These are phyloP conservation scores for Saccostrea cuccullata DNA, from an alignment of 1,140 invertebrate genomes.

Conservation along the genomic window DNA sequence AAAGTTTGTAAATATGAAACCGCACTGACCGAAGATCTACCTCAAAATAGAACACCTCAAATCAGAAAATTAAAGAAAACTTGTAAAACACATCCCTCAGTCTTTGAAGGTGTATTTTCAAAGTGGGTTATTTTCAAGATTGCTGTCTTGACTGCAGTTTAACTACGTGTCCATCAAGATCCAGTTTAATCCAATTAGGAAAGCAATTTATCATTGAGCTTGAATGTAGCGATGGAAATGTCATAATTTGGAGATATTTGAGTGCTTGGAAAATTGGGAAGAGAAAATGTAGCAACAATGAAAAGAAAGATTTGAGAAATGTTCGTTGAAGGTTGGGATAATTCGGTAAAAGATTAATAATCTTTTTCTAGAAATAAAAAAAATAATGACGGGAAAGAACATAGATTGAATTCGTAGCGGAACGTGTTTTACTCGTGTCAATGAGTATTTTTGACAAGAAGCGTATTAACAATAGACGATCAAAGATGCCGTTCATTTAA, in stretches of 20 bases:
- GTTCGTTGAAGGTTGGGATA: background rate
- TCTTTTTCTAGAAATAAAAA: background rate
- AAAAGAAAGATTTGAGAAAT: slow-evolving; percentile 10
- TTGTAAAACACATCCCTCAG: background rate
- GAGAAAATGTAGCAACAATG: background rate
- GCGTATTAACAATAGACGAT: background rate
- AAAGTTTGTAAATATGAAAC: background rate
- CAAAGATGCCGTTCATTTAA: background rate
- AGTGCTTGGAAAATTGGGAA: background rate
- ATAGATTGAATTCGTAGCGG: background rate
- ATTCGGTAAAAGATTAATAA: background rate
- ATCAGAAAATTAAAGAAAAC: background rate
- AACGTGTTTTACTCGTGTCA: background rate
- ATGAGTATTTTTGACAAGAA: slow-evolving; percentile 14
- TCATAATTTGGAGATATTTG: slow-evolving; percentile 10
- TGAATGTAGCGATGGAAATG: background rate
- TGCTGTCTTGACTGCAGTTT: background rate
- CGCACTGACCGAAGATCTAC: background rate
- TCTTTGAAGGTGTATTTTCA: slow-evolving; percentile 13
- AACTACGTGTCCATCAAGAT: background rate
- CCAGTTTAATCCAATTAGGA: background rate
- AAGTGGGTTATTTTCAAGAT: background rate
- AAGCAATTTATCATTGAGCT: background rate
- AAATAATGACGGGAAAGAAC: background rate
- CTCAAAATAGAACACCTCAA: background rate